phyloP scores from a whole-genome alignment of 2,797 vertebrate genomes.

The Enteromius radiatus region DNA sequence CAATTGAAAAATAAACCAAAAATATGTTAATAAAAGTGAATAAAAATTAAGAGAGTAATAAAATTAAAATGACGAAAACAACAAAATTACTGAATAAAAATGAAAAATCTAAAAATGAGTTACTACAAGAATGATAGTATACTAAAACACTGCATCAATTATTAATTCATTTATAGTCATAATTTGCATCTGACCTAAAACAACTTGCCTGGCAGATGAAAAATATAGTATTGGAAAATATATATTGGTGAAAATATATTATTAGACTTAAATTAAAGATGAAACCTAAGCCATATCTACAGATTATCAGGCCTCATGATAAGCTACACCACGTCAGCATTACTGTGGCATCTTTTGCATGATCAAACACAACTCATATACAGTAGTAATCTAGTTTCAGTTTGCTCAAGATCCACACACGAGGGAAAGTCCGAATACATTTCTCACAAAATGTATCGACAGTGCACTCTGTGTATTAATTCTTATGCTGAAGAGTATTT shows the following conservation, averaged over 20 bases:
- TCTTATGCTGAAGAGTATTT: not conserved
- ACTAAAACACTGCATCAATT: not conserved
- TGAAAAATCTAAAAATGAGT: not conserved
- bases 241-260: not conserved
- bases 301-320: not conserved
- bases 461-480: not conserved
- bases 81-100: not conserved
- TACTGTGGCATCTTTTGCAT: not conserved
- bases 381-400: not conserved
- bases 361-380: not conserved
- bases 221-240: not conserved
- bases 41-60: not conserved
- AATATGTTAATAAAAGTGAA: not conserved
- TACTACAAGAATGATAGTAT: not conserved
- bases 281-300: not conserved
- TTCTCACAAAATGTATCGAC: not conserved
- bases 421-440: not conserved
- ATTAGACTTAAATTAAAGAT: not conserved
- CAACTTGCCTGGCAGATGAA: no score
- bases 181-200: not conserved
- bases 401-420: not conserved
- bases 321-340: not conserved
- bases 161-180: not conserved
- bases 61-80: not conserved
- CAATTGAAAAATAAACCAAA: no score